Evolutionary conservation across 1,140 invertebrate species (phyloP).

Genomic region (Drosophila nikananu): DNA sequence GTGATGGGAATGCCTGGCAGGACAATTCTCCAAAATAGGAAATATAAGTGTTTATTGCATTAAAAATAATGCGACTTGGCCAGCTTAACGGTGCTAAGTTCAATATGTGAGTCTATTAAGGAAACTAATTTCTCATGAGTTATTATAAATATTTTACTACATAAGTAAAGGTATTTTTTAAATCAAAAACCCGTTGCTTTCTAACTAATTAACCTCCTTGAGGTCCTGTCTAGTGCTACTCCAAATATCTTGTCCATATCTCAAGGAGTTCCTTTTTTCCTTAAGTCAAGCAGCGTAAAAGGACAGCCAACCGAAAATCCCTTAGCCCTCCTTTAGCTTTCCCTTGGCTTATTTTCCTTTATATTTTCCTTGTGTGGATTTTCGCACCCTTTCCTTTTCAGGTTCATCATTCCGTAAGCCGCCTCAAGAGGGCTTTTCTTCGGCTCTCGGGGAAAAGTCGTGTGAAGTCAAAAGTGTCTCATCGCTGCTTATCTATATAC

Average conservation of each 20-base stretch:
- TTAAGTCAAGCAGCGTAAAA: conserved; percentile 12
- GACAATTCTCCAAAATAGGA: background rate
- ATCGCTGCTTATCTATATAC: conserved; percentile 66
- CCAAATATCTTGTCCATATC: background rate
- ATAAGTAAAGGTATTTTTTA: background rate
- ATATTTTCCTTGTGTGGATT: conserved; percentile 30
- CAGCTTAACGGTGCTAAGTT: background rate
- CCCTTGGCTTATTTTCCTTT: conserved; percentile 32
- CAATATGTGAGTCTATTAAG: background rate
- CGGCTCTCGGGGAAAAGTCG: conserved; percentile 23
- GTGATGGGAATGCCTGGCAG: conserved; percentile 18
- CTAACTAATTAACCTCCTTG: conserved; percentile 3
- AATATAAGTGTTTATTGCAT: conserved; percentile 9
- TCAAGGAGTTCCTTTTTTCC: background rate
- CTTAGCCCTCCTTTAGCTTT: conserved; percentile 15
- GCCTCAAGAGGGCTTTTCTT: conserved; percentile 29
- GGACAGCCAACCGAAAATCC: conserved; percentile 5
- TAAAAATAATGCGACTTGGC: conserved; percentile 9
- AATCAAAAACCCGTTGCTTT: background rate
- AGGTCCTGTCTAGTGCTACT: background rate
- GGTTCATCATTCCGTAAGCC: conserved; percentile 45
- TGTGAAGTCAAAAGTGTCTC: conserved; percentile 66
- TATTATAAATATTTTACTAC: background rate
- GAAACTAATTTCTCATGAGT: background rate
- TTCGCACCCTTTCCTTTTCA: conserved; percentile 47